phyloP scores from a whole-genome alignment of 2,797 vertebrate genomes.

The Sardinella longiceps region DNA sequence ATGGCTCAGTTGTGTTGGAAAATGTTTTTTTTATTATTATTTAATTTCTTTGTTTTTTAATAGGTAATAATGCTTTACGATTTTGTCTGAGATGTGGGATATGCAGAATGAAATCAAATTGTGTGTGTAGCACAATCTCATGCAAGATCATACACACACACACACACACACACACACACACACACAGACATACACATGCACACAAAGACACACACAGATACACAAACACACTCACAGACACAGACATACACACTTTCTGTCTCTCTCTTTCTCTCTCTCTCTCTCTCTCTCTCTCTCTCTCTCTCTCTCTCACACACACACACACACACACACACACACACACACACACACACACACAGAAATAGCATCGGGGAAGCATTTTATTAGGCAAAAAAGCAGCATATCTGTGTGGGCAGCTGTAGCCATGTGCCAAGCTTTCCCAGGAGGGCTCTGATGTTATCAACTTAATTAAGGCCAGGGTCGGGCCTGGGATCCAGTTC shows the following conservation, averaged over 20 bases:
- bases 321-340: background rate
- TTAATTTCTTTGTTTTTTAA: too few species aligned
- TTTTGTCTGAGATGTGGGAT: background rate
- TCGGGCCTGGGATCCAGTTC: background rate
- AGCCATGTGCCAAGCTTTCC: background rate
- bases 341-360: background rate
- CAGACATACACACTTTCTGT: background rate
- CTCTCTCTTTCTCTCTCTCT: too few species aligned
- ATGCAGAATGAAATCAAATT: background rate
- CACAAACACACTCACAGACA: too few species aligned
- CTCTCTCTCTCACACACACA: background rate
- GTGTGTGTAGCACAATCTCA: background rate
- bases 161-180: background rate
- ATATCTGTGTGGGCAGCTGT: background rate
- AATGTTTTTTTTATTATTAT: too few species aligned
- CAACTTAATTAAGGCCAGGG: conserved; percentile 2
- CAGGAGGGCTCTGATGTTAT: background rate
- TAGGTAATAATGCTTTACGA: background rate
- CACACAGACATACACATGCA: background rate
- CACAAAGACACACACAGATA: background rate
- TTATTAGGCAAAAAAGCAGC: background rate
- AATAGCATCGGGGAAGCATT: background rate
- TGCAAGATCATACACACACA: background rate
- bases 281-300: too few species aligned
- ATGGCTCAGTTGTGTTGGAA: too few species aligned